A percentile compares a stretch with the other conserved stretches of the same genome.
Evolutionary conservation across 2,113 vertebrate genomes (phyloP).

Genomic region (Caloenas nicobarica): DNA sequence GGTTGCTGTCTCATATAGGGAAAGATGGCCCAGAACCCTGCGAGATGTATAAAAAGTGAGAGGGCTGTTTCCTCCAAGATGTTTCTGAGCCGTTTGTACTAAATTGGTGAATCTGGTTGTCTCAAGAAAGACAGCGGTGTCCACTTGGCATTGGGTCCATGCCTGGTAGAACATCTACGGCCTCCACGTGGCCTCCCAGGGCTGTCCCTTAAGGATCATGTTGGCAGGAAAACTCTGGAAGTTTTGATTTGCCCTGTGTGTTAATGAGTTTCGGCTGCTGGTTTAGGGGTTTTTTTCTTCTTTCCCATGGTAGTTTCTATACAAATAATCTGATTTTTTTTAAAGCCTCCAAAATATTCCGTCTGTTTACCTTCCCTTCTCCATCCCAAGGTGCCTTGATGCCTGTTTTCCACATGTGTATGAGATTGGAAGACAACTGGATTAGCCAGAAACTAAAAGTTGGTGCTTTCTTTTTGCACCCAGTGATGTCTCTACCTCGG

Average conservation of each 20-base stretch:
- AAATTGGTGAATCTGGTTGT: background rate
- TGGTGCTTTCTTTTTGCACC: background rate
- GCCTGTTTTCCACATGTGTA: background rate
- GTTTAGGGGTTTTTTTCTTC: background rate
- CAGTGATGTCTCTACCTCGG: background rate
- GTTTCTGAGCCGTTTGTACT: background rate
- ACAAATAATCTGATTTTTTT: background rate
- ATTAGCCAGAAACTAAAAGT: background rate
- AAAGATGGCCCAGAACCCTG: no score
- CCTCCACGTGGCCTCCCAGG: accelerated
- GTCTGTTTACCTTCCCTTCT: background rate
- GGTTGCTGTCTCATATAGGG: accelerated
- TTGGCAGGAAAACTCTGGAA: background rate
- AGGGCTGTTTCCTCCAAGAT: accelerated
- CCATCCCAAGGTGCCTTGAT: background rate
- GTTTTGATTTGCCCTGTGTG: background rate
- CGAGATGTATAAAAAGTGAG: background rate
- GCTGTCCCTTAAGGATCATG: accelerated
- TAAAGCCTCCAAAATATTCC: background rate
- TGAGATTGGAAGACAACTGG: background rate
- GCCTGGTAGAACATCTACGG: background rate
- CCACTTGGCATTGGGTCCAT: accelerated
- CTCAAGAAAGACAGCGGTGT: accelerated
- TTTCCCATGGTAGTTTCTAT: background rate
- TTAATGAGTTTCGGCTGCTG: background rate